phyloP scores from a whole-genome alignment of 2,113 vertebrate genomes.

The Oceanodroma tethys region DNA sequence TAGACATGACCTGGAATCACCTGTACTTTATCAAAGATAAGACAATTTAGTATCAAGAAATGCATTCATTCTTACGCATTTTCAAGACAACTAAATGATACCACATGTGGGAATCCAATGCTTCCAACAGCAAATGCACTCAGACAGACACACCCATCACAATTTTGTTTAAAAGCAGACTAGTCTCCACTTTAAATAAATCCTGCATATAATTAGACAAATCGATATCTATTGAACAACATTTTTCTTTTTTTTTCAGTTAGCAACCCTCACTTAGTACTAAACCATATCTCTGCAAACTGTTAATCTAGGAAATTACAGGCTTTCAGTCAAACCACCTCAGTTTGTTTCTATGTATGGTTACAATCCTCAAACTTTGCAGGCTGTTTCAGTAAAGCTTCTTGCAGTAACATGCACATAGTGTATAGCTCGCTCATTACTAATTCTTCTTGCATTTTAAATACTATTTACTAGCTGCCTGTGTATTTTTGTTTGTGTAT shows the following conservation, averaged over 20 bases:
- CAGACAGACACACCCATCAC: not conserved
- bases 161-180: not conserved
- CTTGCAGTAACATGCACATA: not conserved
- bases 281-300: constrained; percentile 20
- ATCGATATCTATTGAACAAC: not conserved
- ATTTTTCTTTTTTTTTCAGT: not conserved
- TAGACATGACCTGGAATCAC: not conserved
- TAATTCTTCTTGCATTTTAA: not conserved
- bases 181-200: not conserved
- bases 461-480: not conserved
- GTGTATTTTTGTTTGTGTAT: not conserved
- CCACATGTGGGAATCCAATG: not conserved
- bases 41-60: not conserved
- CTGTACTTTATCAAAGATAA: not conserved
- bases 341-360: not conserved
- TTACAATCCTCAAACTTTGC: not conserved
- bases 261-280: constrained; percentile 31
- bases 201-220: constrained; percentile 5
- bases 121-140: constrained; percentile 1
- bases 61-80: not conserved
- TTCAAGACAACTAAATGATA: not conserved
- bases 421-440: not conserved
- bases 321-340: not conserved
- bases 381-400: not conserved
- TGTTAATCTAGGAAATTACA: constrained; percentile 55